A percentile compares a stretch with the other conserved stretches of the same genome.
Conservation (phyloP, 2,113 vertebrate genomes). For the Eolophus roseicapilla region DNA sequence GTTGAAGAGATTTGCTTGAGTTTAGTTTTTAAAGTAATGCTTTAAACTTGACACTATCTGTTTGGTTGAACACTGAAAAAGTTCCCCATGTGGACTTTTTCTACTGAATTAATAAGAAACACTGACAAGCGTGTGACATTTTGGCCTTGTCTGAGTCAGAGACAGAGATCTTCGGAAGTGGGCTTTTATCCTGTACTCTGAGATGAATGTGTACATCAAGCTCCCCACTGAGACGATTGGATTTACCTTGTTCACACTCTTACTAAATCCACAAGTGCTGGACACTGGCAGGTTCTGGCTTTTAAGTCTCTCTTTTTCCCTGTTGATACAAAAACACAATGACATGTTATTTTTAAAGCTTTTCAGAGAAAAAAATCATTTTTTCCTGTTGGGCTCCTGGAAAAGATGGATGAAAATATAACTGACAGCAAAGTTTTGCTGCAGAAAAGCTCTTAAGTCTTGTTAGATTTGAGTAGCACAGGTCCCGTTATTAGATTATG, state of each 20-base stretch:
- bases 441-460: not conserved
- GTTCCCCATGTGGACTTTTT: not conserved
- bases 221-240: not conserved
- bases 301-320: not conserved
- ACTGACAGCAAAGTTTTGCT: slow-evolving; percentile 18
- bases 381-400: not conserved
- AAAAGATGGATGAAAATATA: slow-evolving; percentile 20
- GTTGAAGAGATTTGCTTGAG: not conserved
- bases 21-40: not conserved
- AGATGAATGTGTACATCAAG: not conserved
- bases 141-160: not conserved
- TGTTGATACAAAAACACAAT: not conserved
- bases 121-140: not conserved
- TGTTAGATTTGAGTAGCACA: slow-evolving; percentile 25
- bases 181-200: not conserved
- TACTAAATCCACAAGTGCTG: not conserved
- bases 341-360: not conserved
- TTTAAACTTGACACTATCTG: not conserved
- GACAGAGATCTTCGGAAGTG: not conserved
- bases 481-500: slow-evolving; percentile 61
- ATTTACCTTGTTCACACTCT: not conserved
- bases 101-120: not conserved
- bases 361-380: not conserved
- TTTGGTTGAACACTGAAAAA: not conserved
- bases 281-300: not conserved